Evolutionary conservation across 2,888 invertebrate genomes (phyloP), one percentile per base, ranked within the genome.

Genomic region (Pheosia gnoma): DNA sequence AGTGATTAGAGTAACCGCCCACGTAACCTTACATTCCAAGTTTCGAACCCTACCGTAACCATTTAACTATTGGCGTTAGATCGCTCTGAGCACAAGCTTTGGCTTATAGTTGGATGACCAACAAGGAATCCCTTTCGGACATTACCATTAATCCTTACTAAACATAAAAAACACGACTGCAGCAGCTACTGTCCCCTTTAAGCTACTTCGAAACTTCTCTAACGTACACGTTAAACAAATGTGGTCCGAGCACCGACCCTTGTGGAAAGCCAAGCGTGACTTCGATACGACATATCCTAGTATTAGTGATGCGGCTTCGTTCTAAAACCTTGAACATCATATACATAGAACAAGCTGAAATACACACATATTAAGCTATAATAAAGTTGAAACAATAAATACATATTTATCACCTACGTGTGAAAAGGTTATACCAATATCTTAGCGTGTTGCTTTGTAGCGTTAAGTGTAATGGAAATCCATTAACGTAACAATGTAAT

Each of bases 221-320:
- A 59, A 59, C 60, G 63, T 59, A 51, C 60, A 66, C 63, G 65
- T 73, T 75, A 70, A 69, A 76, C 69, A 76, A 71, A 76, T 67
- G 67, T 67, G 67, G 68, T 64, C 60, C 62, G 37, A 63, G 13
- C 43, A 57, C 56, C 63, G 61, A 67, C 66, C 70, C 74, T 70
- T 60, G 71, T 43, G 66, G 67, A 36, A 66, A 71, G 62, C 64
- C 60, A 56, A 62, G 61, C 68, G 63, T 71, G 60, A 65, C 62
- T 70, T 61, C 70, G 61, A 62, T 70, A 67, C 68, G 66, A 69
- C 67, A 70, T 57, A 59, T 59, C 54, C 68, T 53, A 59, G 63
- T 59, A 60, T 70, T 58, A 66, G 63, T 64, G 62, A 58, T 57
- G 60, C 52, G 61, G 61, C 64, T 57, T 56, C 59, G 38, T 68